phyloP scores from a whole-genome alignment of 2,888 invertebrate genomes.

The Acleris sparsana region DNA sequence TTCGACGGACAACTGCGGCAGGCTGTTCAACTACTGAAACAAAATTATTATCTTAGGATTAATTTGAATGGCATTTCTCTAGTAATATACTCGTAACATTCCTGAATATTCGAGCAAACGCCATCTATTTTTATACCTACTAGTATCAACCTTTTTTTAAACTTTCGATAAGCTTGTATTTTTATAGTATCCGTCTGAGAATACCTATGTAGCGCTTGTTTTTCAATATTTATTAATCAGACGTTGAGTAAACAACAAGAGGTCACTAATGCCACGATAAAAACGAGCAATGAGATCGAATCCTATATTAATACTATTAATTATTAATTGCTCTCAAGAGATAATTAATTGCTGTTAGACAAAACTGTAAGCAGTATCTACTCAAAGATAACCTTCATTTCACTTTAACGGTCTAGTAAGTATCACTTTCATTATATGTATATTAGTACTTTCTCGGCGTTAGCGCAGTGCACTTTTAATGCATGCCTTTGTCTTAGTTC shows the following conservation, averaged over 20 bases:
- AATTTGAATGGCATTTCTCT: too few species aligned
- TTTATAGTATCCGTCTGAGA: too few species aligned
- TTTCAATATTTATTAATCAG: conserved; percentile 43
- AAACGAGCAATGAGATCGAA: conserved; percentile 17
- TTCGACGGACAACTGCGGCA: conserved; percentile 59
- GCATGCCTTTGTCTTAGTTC: too few species aligned
- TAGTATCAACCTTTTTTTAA: too few species aligned
- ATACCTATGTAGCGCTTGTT: too few species aligned
- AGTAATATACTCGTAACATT: too few species aligned
- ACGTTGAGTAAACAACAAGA: conserved; percentile 43
- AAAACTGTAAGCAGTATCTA: not conserved
- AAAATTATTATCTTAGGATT: not conserved
- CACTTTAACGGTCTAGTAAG: conserved; percentile 1
- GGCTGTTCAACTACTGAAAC: conserved; percentile 71
- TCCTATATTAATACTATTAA: conserved; percentile 3
- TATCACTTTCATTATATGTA: too few species aligned
- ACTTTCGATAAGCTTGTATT: too few species aligned
- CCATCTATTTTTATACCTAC: too few species aligned
- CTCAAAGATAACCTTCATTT: conserved; percentile 11
- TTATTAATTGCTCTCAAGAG: conserved; percentile 4
- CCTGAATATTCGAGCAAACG: too few species aligned
- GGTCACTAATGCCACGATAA: conserved; percentile 46
- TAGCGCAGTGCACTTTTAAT: not conserved
- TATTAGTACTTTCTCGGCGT: not conserved
- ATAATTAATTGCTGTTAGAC: conserved; percentile 14